phyloP scores from a whole-genome alignment of 2,888 invertebrate species.

The Spisula subtruncata region DNA sequence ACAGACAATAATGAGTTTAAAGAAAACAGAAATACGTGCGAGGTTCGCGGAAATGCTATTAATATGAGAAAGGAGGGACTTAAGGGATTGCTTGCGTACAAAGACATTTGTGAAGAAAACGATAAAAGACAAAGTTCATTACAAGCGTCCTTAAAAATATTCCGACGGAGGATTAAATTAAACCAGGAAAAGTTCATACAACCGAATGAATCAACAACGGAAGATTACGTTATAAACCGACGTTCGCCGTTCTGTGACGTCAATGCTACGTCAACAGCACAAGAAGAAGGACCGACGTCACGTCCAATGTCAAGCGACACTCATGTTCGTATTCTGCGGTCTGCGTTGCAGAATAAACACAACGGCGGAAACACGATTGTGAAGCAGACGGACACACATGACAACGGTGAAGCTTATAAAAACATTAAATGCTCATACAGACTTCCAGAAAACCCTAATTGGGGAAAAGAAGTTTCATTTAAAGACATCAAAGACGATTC shows the following conservation, averaged over 20 bases:
- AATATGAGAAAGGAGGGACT: slow-evolving; percentile 64
- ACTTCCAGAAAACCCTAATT: slow-evolving; percentile 73
- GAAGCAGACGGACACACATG: slow-evolving; percentile 53
- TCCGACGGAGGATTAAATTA: slow-evolving; percentile 66
- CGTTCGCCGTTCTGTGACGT: slow-evolving; percentile 58
- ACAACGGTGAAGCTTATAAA: slow-evolving; percentile 56
- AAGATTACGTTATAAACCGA: slow-evolving; percentile 70
- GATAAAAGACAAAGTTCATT: slow-evolving; percentile 66
- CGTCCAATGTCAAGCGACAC: slow-evolving; percentile 63
- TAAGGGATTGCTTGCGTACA: slow-evolving; percentile 63
- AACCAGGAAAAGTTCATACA: slow-evolving; percentile 72
- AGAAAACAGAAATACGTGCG: slow-evolving; percentile 53
- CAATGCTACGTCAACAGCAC: slow-evolving; percentile 16
- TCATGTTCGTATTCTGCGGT: slow-evolving; percentile 63
- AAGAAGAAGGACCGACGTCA: slow-evolving; percentile 44
- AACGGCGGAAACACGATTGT: slow-evolving; percentile 56
- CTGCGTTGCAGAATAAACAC: slow-evolving; percentile 65
- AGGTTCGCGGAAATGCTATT: slow-evolving; percentile 76
- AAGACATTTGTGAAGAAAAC: slow-evolving; percentile 65
- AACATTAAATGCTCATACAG: slow-evolving; percentile 73
- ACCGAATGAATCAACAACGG: slow-evolving; percentile 67
- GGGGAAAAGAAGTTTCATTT: slow-evolving; percentile 72
- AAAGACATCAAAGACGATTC: slow-evolving; percentile 74
- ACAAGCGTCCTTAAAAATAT: slow-evolving; percentile 67
- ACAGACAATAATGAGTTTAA: slow-evolving; percentile 45